Conservation (phyloP, 2,888 invertebrate genomes). For the Anticlea derivata region DNA sequence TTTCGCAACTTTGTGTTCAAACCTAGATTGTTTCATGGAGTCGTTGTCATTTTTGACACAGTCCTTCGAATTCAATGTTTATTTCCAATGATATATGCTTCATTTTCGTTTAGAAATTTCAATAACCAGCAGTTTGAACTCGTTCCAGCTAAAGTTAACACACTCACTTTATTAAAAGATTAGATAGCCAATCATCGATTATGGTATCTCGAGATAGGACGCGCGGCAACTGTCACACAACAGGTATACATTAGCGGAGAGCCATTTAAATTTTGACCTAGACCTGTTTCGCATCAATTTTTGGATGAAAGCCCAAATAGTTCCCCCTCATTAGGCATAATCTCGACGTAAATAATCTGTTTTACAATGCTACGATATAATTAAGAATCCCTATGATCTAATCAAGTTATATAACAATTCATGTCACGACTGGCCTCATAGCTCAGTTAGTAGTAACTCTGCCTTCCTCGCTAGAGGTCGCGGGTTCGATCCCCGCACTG, state of each 20-base stretch:
- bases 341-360: slow-evolving; percentile 48
- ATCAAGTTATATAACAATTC: slow-evolving; percentile 1
- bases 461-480: too few species aligned
- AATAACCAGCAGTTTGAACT: neutral
- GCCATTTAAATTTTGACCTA: slow-evolving; percentile 57
- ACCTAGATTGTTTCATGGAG: too few species aligned
- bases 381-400: slow-evolving; percentile 10
- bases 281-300: slow-evolving; percentile 60
- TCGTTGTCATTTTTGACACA: too few species aligned
- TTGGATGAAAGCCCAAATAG: slow-evolving; percentile 70
- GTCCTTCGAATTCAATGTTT: neutral
- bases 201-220: slow-evolving; percentile 27
- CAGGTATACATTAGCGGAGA: slow-evolving; percentile 22
- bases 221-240: slow-evolving; percentile 23
- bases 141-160: slow-evolving; percentile 8
- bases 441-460: too few species aligned
- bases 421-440: too few species aligned
- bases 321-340: slow-evolving; percentile 54
- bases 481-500: too few species aligned
- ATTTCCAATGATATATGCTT: too few species aligned
- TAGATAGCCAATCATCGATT: slow-evolving; percentile 43
- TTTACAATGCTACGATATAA: slow-evolving; percentile 38
- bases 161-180: slow-evolving; percentile 40
- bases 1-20: too few species aligned
- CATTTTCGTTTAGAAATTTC: neutral